phyloP scores from a whole-genome alignment of 2,797 vertebrate genomes.

The Ispidina picta region DNA sequence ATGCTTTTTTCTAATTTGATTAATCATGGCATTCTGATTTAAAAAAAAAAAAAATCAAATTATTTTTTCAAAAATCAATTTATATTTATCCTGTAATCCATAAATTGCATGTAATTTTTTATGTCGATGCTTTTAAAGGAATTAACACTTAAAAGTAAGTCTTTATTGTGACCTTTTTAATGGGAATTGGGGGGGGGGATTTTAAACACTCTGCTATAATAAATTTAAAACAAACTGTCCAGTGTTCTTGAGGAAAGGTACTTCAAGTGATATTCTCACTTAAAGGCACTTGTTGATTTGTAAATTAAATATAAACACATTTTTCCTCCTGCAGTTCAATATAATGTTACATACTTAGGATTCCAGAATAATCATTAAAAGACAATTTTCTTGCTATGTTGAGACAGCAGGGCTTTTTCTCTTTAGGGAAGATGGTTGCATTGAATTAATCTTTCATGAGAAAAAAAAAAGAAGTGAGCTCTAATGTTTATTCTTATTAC shows the following conservation, averaged over 20 bases:
- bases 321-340: constrained; percentile 14
- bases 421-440: background rate
- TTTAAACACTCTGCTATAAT: background rate
- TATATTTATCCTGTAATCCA: background rate
- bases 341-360: background rate
- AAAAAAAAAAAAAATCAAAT: too few relatives aligned
- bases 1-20: background rate
- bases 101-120: background rate
- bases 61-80: background rate
- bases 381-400: background rate
- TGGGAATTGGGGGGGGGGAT: background rate
- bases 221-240: background rate
- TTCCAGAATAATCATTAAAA: constrained; percentile 37
- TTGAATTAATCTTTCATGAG: constrained; percentile 1
- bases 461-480: background rate
- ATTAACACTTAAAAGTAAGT: background rate
- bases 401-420: constrained; percentile 12
- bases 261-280: background rate
- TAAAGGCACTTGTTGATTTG: background rate
- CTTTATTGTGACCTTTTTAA: background rate
- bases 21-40: background rate
- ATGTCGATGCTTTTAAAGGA: background rate
- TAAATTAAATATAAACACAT: constrained; percentile 27
- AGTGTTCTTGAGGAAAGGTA: background rate
- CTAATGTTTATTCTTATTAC: background rate